Evolutionary conservation across 2,113 vertebrate genomes (phyloP), one percentile per base, ranked within the genome.

Genomic region (Eulemur macaco): DNA sequence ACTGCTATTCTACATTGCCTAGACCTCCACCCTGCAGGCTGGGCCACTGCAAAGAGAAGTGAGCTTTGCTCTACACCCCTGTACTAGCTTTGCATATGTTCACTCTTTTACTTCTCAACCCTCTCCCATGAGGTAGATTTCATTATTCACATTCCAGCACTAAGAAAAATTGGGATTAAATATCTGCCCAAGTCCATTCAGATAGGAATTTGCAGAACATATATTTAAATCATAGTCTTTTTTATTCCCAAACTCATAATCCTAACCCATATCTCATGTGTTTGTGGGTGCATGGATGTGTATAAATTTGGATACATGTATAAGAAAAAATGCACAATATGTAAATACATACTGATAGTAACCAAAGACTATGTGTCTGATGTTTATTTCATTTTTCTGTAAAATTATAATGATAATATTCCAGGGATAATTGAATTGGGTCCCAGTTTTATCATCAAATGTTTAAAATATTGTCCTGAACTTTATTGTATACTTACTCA

Each of bases 321-420:
- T 69, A 73, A 73, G 25, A 37, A 76, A 95, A 89, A 80, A 76
- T 37, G 20, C 6, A 11, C 27, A 73, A 20, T 39, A 47, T 71
- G 37, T 54, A 74, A 89, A 45, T 31, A 76, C 4, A 71, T 39
- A 63, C 17, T 45, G 12, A 34, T 11, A 69, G 5, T 66, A 64
- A 85, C 14, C 37, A 45, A 88, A 78, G 10, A 86, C 73, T 64
- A 50, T 11, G 58, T 82, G 42, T 94, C 27, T 89, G 5, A 54
- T 66, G 6, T 66, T 91, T 78, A 56, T 83, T 89, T 97, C 60
- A 95, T 39, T 52, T 93, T 34, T 71, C 37, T 93, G 20, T 91
- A 81, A 96, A 92, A 47, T 95, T 81, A 69, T 66, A 86, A 82
- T 37, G 73, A 74, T 86, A 77, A 58, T 69, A 58, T 74, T 81